Evolutionary conservation across 2,113 vertebrate species (phyloP), one percentile per base, ranked within the genome.

Genomic region (Arizona elegans): DNA sequence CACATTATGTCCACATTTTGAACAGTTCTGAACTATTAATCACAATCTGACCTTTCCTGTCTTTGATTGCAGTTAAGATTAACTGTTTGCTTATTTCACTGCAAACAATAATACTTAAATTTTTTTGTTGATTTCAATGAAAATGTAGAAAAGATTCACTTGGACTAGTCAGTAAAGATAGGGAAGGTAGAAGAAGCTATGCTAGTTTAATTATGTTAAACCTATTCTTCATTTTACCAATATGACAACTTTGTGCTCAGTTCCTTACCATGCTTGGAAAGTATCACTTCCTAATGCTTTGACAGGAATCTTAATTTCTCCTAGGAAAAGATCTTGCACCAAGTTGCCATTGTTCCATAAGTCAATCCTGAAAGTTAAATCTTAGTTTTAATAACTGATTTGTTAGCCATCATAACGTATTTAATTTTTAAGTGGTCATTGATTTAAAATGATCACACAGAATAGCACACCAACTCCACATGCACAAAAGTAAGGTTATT

Each of bases 271-370:
- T 95, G 99, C 99, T 98, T 98, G 98, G 95, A 98, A 97, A 38
- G 97, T 96, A 96, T 99, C 98, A 59, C 97, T 99, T 97, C 97
- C 98, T 95, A 99, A 97, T 93, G 98, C 98, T 95, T 99, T 99
- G 94, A 99, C 98, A 43, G 99, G 98, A 95, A 99, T 99, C 93
- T 99, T 98, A 23, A 99, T 99, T 97, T 99, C 99, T 92, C 99
- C 99, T 53, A 99, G 97, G 96, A 99, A 99, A 96, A 99, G 94
- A 92, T 99, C 99, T 97, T 99, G 99, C 91, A 98, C 99, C 96
- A 99, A 96, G 95, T 99, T 99, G 91, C 98, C 99, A 96, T 98
- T 99, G 98, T 99, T 99, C 99, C 99, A 99, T 29, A 99, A 94
- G 95, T 99, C 99, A 88, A 99, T 98, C 97, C 99, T 99, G 97